phyloP scores from a whole-genome alignment of 37 sponge, comb jelly and placozoan genomes.

The Sycon ciliatum region DNA sequence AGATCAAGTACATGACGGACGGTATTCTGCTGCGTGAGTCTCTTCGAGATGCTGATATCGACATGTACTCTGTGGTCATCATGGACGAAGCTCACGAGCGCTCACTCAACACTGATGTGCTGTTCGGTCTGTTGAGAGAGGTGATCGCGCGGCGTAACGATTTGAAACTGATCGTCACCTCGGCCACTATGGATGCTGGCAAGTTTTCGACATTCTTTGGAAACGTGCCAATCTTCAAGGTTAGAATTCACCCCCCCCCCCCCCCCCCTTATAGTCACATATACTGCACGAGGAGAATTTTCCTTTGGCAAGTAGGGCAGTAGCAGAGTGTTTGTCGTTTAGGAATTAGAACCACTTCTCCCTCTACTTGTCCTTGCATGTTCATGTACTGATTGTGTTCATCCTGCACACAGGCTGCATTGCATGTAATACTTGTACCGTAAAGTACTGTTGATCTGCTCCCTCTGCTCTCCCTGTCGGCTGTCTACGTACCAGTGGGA shows the following conservation, averaged over 20 bases:
- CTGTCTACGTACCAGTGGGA: too few relatives aligned
- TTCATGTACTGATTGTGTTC: too few relatives aligned
- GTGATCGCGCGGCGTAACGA: constrained; percentile 91
- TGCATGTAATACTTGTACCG: too few relatives aligned
- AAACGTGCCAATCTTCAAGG: constrained; percentile 89
- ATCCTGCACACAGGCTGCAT: too few relatives aligned
- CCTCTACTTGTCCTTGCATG: too few relatives aligned
- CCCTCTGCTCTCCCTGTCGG: too few relatives aligned
- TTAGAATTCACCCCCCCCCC: background rate
- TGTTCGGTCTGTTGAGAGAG: constrained; percentile 94
- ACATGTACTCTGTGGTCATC: constrained; percentile 87
- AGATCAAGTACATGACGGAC: constrained; percentile 99
- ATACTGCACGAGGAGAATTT: too few relatives aligned
- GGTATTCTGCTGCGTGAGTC: constrained; percentile 95
- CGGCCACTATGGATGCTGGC: constrained; percentile 98
- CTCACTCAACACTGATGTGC: constrained; percentile 96
- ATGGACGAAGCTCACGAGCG: constrained; percentile 99
- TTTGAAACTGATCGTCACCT: constrained; percentile 93
- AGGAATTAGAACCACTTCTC: too few relatives aligned
- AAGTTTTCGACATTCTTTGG: constrained; percentile 98
- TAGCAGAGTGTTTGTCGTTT: too few relatives aligned
- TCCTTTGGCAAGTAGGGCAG: too few relatives aligned
- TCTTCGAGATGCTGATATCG: constrained; percentile 90
- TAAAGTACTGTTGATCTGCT: too few relatives aligned
- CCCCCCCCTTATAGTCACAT: too few relatives aligned